Base-by-base conservation (phyloP, 2,797 vertebrate genomes). In the Cercopithecus petaurista region DNA sequence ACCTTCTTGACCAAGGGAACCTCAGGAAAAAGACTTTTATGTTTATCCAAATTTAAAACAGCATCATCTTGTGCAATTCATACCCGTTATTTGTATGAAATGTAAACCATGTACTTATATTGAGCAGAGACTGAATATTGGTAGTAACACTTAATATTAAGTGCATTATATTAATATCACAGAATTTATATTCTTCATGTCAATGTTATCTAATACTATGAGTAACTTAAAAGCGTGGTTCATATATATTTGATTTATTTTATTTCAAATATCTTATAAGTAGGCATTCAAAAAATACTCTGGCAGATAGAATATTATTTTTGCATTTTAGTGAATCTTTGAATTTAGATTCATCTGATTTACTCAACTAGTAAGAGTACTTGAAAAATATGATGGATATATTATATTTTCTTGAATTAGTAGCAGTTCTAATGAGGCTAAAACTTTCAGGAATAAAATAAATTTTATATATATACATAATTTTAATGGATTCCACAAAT, bases 211-310 rank as follows among this genome's bases (percentile, higher is more conserved):
- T 55, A 48, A 79, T 14, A 72, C 50, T 79, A 26, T 82, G 59
- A 46, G 33, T 61, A 59, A 91, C 41, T 90, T 93, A 57, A 93
- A 97, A 43, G 28, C 5, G 43, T 8, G 39, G 5, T 46, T 95
- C 36, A 7, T 76, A 4, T 21, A 86, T 61, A 89, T 86, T 94
- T 84, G 39, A 84, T 85, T 93, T 57, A n/a, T 93, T 92, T 93
- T 64, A n/a, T 95, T 92, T 93, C 92, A 94, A 96, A 86, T 59
- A 21, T 83, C 70, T 84, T 91, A 84, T 2, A 94, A 94, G 4
- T 26, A 86, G 7, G 30, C 36, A 73, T 83, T 93, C 8, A 28
- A 80, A 73, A 93, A 87, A 61, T 67, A 80, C 4, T 64, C 26
- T 83, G n/a, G 89, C 80, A 33, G 55, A 22, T 12, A 67, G 22